Conservation (phyloP, 2,113 vertebrate genomes). For the Saccopteryx bilineata region DNA sequence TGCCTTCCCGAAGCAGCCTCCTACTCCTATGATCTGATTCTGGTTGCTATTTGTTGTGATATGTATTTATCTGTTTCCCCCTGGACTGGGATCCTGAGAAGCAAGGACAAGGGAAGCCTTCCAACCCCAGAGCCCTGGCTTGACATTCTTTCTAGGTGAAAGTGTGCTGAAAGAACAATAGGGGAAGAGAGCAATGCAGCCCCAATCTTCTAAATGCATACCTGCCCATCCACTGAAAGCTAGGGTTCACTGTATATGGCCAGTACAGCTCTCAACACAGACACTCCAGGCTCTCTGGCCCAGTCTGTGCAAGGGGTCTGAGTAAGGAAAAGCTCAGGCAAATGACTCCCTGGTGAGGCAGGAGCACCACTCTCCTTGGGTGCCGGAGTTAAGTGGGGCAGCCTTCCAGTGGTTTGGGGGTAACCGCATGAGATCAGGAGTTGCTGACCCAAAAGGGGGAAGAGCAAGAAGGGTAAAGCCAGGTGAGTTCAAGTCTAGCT, state of each 20-base stretch:
- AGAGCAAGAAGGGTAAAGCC: not conserved
- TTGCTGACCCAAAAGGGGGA: not conserved
- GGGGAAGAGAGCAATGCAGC: not conserved
- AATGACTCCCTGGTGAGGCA: not conserved
- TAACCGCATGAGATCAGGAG: not conserved
- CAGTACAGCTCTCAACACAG: not conserved
- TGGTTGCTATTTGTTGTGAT: not conserved
- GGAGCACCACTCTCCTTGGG: not conserved
- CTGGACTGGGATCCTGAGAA: not conserved
- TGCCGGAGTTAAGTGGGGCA: not conserved
- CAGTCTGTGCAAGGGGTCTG: not conserved
- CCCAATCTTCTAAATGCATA: not conserved
- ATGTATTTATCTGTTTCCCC: not conserved
- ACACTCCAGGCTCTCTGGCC: not conserved
- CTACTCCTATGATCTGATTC: not conserved
- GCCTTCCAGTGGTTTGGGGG: not conserved
- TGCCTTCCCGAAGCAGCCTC: not conserved
- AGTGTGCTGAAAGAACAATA: not conserved
- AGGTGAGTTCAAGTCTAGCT: not conserved
- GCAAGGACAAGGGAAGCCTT: not conserved
- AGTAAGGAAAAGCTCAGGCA: not conserved
- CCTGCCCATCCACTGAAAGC: not conserved
- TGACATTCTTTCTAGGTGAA: not conserved
- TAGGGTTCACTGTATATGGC: not conserved
- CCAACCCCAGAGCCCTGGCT: not conserved